Evolutionary conservation across 23 tunicate species (phyloP).

Genomic region (Oikopleura albicans): DNA sequence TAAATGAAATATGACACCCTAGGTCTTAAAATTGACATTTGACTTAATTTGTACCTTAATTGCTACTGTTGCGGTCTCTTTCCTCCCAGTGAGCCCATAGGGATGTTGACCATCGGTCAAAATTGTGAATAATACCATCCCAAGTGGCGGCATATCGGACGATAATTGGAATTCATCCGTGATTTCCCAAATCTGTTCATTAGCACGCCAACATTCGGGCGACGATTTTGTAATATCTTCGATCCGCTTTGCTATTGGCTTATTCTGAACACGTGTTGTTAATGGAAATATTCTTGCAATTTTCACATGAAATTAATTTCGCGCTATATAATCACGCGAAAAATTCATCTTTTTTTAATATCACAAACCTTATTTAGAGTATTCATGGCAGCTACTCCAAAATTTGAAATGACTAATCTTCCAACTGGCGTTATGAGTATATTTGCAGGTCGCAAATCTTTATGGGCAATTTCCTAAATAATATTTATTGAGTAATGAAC

Average conservation of each 20-base stretch:
- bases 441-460: conserved; percentile 5
- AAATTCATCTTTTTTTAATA: background rate
- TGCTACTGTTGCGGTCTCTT: background rate
- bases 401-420: background rate
- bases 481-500: background rate
- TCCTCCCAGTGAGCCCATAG: conserved; percentile 4
- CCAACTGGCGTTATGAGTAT: background rate
- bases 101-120: conserved; percentile 17
- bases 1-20: too few relatives aligned
- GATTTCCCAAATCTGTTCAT: background rate
- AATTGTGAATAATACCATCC: background rate
- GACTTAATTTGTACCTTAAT: conserved; percentile 12
- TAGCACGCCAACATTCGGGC: background rate
- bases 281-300: too few relatives aligned
- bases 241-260: background rate
- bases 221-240: background rate
- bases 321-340: too few relatives aligned
- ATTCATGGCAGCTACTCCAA: background rate
- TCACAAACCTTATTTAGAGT: background rate
- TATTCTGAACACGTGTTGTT: background rate
- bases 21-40: too few relatives aligned
- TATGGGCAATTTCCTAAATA: background rate
- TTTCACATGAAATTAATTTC: too few relatives aligned
- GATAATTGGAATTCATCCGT: background rate
- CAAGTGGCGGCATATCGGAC: conserved; percentile 6